Conservation (phyloP, 2,888 invertebrate species). For the Cephus sareptanus region DNA sequence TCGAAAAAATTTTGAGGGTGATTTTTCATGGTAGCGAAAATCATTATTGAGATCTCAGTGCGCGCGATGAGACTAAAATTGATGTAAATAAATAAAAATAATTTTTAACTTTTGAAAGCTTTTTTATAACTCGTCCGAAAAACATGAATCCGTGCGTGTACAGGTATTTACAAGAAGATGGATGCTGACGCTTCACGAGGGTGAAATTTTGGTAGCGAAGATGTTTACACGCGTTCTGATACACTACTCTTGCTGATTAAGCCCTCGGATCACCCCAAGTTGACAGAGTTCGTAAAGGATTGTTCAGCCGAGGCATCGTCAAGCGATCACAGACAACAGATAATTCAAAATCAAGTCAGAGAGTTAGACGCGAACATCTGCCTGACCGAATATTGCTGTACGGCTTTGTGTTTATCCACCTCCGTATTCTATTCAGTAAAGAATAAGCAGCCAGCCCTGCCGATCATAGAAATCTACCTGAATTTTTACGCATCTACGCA, state of each 20-base stretch:
- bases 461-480: conserved; percentile 35
- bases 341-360: conserved; percentile 63
- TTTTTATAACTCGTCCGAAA: background rate
- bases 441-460: conserved; percentile 16
- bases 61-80: background rate
- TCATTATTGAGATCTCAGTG: background rate
- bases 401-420: conserved; percentile 26
- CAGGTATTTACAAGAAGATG: background rate
- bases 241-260: background rate
- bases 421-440: conserved; percentile 26
- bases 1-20: background rate
- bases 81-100: background rate
- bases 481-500: conserved; percentile 30
- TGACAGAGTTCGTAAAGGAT: background rate
- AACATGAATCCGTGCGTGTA: background rate
- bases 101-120: background rate
- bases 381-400: conserved; percentile 22
- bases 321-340: conserved; percentile 46
- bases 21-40: background rate
- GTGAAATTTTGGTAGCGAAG: background rate
- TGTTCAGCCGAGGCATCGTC: conserved; percentile 7
- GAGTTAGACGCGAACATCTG: conserved; percentile 58
- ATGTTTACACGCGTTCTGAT: background rate
- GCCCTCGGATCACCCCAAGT: conserved; percentile 14
- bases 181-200: background rate